Conservation (phyloP, 2,888 invertebrate species). For the Dichetophora obliterata region DNA sequence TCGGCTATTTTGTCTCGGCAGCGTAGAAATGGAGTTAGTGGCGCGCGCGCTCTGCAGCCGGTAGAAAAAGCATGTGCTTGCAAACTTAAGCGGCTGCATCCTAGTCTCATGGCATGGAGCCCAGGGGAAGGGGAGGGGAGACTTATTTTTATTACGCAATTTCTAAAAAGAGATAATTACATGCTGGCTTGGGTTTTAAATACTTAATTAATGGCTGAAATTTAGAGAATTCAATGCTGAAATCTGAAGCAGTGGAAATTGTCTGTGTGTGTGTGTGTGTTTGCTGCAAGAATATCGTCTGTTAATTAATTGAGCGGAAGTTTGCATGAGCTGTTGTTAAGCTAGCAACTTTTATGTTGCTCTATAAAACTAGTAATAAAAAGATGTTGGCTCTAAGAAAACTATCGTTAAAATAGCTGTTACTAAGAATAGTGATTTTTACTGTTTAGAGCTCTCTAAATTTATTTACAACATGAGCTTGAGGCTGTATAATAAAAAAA, state of each 20-base stretch:
- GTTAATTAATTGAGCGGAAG: constrained; percentile 9
- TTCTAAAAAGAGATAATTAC: constrained; percentile 28
- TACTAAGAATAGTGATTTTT: too few species aligned
- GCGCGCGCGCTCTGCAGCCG: neutral
- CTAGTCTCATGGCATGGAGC: neutral
- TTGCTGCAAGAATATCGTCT: neutral
- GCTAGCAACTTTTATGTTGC: too few species aligned
- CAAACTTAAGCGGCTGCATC: neutral
- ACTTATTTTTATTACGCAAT: constrained; percentile 28
- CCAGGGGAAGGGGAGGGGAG: neutral
- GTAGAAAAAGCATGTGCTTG: neutral
- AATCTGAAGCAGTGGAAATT: neutral
- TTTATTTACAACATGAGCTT: too few species aligned
- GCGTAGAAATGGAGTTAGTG: neutral
- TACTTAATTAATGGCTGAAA: constrained; percentile 21
- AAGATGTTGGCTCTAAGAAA: too few species aligned
- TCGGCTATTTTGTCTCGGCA: constrained; percentile 2
- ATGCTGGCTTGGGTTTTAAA: constrained; percentile 16
- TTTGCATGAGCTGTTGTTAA: neutral
- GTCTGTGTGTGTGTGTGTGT: neutral
- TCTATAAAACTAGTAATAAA: too few species aligned
- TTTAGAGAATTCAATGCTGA: neutral
- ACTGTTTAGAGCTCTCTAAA: too few species aligned
- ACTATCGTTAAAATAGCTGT: too few species aligned
- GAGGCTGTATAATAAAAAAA: too few species aligned